phyloP scores from a whole-genome alignment of 2,888 invertebrate species.

The Imbricaverruca yamaguchii region DNA sequence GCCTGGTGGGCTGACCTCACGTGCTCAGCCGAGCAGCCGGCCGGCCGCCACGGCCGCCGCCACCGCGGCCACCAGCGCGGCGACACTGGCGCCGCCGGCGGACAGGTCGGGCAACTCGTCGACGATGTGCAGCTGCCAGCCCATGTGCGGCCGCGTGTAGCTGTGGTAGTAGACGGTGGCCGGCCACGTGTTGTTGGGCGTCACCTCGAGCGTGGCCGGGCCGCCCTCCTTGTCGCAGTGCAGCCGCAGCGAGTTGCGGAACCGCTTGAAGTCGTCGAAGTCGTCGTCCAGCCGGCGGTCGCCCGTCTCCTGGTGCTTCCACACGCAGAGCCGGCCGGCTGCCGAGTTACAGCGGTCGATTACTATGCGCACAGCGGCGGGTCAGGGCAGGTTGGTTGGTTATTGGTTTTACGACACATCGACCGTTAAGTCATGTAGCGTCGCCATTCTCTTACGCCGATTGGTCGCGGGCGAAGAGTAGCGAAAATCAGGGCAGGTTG shows the following conservation, averaged over 20 bases:
- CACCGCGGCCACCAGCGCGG: too few species aligned
- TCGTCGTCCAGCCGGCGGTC: conserved; percentile 72
- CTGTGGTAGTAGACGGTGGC: conserved; percentile 89
- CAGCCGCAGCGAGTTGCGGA: conserved; percentile 65
- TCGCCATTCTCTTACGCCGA: too few species aligned
- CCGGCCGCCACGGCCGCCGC: neutral
- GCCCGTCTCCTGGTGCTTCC: conserved; percentile 52
- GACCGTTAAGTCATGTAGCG: too few species aligned
- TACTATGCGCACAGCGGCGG: too few species aligned
- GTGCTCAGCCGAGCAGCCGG: too few species aligned
- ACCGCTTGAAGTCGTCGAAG: conserved; percentile 70
- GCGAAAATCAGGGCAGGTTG: too few species aligned
- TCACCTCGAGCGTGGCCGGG: conserved; percentile 64
- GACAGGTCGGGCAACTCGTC: conserved; percentile 44
- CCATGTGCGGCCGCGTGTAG: conserved; percentile 89
- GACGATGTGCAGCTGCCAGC: conserved; percentile 84
- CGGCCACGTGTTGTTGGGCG: conserved; percentile 85
- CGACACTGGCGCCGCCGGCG: neutral
- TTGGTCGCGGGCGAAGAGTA: too few species aligned
- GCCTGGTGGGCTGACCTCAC: too few species aligned
- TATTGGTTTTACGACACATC: too few species aligned
- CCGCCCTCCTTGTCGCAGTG: conserved; percentile 56
- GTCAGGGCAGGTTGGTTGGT: too few species aligned
- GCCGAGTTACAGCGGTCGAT: too few species aligned
- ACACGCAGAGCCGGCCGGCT: conserved; percentile 72